A percentile compares a stretch with the other conserved stretches of the same genome.
phyloP scores from a whole-genome alignment of 2,113 vertebrate genomes.

The Okapia johnstoni region DNA sequence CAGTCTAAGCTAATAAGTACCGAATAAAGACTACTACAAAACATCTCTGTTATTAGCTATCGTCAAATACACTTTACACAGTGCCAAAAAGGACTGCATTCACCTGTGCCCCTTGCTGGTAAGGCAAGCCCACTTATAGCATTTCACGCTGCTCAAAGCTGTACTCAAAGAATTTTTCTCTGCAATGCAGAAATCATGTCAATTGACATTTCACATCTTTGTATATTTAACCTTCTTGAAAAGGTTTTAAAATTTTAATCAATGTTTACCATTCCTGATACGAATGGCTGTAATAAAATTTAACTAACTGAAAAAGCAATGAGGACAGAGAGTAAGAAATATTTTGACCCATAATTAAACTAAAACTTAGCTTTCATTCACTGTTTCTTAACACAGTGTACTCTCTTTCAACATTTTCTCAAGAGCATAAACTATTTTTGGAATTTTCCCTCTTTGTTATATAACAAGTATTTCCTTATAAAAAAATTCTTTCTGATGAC shows the following conservation, averaged over 20 bases:
- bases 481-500: conserved; percentile 36
- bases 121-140: neutral
- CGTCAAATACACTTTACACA: neutral
- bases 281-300: neutral
- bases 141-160: neutral
- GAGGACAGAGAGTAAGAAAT: neutral
- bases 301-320: conserved; percentile 33
- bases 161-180: neutral
- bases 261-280: neutral
- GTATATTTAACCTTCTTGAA: neutral
- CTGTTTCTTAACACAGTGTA: neutral
- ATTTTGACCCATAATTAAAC: conserved; percentile 8
- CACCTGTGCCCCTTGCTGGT: neutral
- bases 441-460: conserved; percentile 26
- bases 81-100: neutral
- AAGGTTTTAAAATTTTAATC: neutral
- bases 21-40: conserved; percentile 18
- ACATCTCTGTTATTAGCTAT: neutral
- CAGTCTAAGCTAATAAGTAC: neutral
- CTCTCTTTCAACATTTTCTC: conserved; percentile 32
- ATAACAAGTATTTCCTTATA: conserved; percentile 29
- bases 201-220: neutral
- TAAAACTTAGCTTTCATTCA: conserved; percentile 32
- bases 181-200: neutral
- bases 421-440: conserved; percentile 36